Evolutionary conservation across 2,888 invertebrate species (phyloP).

Genomic region (Agelastica alni): DNA sequence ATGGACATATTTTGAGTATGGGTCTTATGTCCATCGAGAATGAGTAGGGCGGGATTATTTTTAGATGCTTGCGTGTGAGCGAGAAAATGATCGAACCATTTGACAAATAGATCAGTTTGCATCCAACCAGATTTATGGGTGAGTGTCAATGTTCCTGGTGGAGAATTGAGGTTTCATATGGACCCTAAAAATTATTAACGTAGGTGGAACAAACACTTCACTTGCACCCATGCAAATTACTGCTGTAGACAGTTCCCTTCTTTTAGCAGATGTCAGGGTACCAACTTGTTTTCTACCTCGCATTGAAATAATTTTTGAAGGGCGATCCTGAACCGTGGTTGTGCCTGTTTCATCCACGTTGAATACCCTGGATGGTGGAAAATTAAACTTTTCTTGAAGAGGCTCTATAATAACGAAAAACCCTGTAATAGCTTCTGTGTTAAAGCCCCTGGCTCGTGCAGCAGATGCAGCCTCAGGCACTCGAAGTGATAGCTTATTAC

Average conservation of each 20-base stretch:
- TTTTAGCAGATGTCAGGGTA: conserved; percentile 16
- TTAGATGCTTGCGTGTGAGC: conserved; percentile 14
- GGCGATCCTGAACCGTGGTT: too few relatives aligned
- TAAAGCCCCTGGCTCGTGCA: too few relatives aligned
- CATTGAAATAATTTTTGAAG: conserved; percentile 9
- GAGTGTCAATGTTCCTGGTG: too few relatives aligned
- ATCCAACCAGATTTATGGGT: conserved; percentile 24
- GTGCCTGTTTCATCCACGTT: too few relatives aligned
- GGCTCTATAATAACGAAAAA: conserved; percentile 5
- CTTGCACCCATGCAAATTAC: conserved; percentile 21
- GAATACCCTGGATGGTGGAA: conserved; percentile 6
- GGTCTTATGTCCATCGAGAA: conserved; percentile 25
- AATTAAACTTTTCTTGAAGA: too few relatives aligned
- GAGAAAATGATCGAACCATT: conserved; percentile 27
- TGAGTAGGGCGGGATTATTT: conserved; percentile 18
- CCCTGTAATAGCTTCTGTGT: conserved; percentile 3
- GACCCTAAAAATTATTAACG: conserved; percentile 13
- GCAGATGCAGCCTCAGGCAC: too few relatives aligned
- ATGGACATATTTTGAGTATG: conserved; percentile 40
- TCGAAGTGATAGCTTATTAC: too few relatives aligned
- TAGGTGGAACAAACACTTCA: conserved; percentile 17
- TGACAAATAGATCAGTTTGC: conserved; percentile 10
- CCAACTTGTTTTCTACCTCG: too few relatives aligned
- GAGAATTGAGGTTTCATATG: conserved; percentile 15
- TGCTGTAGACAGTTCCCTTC: conserved; percentile 12